Percentiles rank a stretch among this genome's conserved stretches.
These are phyloP conservation scores for Porites evermanni DNA, from an alignment of 92 coral and sea anemone species.

Conservation along the genomic window DNA sequence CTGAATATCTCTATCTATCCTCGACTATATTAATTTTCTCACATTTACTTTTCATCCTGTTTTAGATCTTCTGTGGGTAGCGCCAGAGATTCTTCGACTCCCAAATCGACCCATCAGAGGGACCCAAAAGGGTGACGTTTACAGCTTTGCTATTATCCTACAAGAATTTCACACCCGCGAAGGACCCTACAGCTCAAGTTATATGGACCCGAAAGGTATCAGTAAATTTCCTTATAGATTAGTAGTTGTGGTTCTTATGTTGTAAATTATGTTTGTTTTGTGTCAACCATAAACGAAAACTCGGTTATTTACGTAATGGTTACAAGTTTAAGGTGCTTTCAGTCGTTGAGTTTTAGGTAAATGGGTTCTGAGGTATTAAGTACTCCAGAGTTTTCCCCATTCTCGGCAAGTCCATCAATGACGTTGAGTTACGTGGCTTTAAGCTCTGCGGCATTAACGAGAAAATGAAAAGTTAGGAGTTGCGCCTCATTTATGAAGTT, in stretches of 20 bases:
- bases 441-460: too few species aligned
- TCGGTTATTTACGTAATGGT: too few species aligned
- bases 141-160: slow-evolving; percentile 95
- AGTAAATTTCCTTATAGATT: too few species aligned
- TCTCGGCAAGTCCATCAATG: too few species aligned
- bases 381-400: too few species aligned
- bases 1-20: not conserved
- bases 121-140: slow-evolving; percentile 95
- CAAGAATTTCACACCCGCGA: slow-evolving; percentile 96
- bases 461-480: too few species aligned
- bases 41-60: not conserved
- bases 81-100: slow-evolving; percentile 91
- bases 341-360: too few species aligned
- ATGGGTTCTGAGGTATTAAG: too few species aligned
- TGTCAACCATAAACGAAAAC: not conserved
- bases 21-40: not conserved
- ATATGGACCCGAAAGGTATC: slow-evolving; percentile 83
- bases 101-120: slow-evolving; percentile 83
- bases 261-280: too few species aligned
- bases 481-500: too few species aligned
- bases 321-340: too few species aligned
- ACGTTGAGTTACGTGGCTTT: too few species aligned
- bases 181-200: slow-evolving; percentile 94
- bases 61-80: slow-evolving; percentile 90
- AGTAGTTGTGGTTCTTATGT: not conserved